phyloP scores from a whole-genome alignment of 2,113 vertebrate species.

The Cebidichthys violaceus region DNA sequence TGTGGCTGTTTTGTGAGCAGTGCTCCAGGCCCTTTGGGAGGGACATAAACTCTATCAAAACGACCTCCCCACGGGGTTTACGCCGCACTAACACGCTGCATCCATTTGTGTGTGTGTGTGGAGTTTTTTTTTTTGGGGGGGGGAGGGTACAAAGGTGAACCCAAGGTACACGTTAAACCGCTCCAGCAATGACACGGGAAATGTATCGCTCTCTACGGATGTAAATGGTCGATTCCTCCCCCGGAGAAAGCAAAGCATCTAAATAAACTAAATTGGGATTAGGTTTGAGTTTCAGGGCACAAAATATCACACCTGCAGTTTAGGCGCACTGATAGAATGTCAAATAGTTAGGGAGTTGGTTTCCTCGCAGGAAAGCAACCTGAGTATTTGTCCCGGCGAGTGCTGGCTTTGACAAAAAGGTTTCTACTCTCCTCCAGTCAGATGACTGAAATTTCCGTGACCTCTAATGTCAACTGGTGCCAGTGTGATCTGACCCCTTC shows the following conservation, averaged over 20 bases:
- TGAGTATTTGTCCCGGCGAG: conserved; percentile 23
- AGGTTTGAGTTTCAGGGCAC: conserved; percentile 19
- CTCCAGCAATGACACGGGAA: conserved; percentile 40
- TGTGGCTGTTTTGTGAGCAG: conserved; percentile 56
- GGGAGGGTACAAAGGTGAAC: conserved; percentile 49
- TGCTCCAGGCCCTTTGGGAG: conserved; percentile 51
- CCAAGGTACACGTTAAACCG: conserved; percentile 47
- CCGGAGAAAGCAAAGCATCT: conserved; percentile 32
- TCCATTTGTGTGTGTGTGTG: conserved; percentile 36
- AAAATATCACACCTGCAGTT: conserved; percentile 12
- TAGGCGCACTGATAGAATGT: conserved; percentile 5
- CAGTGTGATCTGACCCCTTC: conserved; percentile 23
- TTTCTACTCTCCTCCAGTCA: conserved; percentile 20
- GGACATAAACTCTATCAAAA: conserved; percentile 69
- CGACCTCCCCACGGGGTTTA: conserved; percentile 52
- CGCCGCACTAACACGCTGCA: neutral
- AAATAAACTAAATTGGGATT: conserved; percentile 51
- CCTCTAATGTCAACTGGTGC: conserved; percentile 42
- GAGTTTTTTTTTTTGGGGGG: conserved; percentile 12
- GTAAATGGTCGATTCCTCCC: conserved; percentile 34
- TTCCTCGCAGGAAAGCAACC: conserved; percentile 9
- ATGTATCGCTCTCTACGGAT: conserved; percentile 37
- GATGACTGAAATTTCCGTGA: conserved; percentile 55
- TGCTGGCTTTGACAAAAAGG: conserved; percentile 34
- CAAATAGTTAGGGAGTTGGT: conserved; percentile 16